phyloP scores from a whole-genome alignment of 2,888 invertebrate species.

The Lapara coniferarum region DNA sequence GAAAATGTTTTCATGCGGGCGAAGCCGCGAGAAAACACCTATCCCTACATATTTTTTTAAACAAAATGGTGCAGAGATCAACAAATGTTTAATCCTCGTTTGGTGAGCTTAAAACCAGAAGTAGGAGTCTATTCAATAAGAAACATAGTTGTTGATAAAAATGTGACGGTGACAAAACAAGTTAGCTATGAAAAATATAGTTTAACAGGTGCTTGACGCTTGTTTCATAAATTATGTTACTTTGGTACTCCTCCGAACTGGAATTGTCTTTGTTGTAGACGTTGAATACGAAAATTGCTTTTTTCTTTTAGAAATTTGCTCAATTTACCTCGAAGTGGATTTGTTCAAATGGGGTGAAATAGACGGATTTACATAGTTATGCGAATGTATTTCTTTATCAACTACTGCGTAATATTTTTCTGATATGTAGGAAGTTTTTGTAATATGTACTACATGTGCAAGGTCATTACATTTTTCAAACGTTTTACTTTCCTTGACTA shows the following conservation, averaged over 20 bases:
- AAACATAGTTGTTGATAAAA: not conserved
- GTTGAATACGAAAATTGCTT: slow-evolving; percentile 22
- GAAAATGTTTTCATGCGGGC: no score
- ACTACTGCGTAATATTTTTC: not conserved
- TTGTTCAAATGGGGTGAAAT: slow-evolving; percentile 23
- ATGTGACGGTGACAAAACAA: not conserved
- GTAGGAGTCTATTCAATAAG: no score
- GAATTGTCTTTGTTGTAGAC: slow-evolving; percentile 18
- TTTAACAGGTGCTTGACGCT: slow-evolving; percentile 3
- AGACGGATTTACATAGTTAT: slow-evolving; percentile 21
- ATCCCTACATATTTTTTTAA: no score
- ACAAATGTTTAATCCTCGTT: no score
- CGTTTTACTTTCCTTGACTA: not conserved
- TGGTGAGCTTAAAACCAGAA: no score
- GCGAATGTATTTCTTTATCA: slow-evolving; percentile 14
- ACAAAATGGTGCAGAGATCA: no score
- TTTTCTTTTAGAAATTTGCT: slow-evolving; percentile 22
- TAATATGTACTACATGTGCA: not conserved
- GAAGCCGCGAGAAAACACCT: no score
- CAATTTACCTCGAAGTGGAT: slow-evolving; percentile 22
- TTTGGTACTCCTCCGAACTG: slow-evolving; percentile 1
- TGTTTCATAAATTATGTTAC: slow-evolving; percentile 13
- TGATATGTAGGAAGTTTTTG: slow-evolving; percentile 33
- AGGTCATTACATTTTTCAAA: not conserved
- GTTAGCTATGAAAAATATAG: no score